A percentile compares a stretch with the other conserved stretches of the same genome.
Evolutionary conservation across 2,113 vertebrate genomes (phyloP).

Genomic region (Platysteira castanea): DNA sequence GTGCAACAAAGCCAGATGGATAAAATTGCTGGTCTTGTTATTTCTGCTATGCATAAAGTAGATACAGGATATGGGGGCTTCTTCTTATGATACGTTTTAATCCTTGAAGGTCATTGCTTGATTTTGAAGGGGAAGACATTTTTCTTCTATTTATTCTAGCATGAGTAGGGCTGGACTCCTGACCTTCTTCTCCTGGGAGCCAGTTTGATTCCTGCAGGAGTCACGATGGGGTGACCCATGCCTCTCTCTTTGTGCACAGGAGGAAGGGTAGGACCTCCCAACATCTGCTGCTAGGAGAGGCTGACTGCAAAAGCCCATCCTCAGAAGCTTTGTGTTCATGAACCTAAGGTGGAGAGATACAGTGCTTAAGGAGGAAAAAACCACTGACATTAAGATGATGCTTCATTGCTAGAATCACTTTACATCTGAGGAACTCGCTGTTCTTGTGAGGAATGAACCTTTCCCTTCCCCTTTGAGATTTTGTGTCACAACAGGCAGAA

Average conservation of each 20-base stretch:
- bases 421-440: not conserved
- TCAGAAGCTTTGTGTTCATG: not conserved
- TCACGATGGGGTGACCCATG: accelerated
- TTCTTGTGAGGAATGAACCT: not conserved
- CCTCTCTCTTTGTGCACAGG: not conserved
- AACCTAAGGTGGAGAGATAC: not conserved
- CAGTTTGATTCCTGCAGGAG: not conserved
- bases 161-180: not conserved
- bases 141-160: not conserved
- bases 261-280: not conserved
- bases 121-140: not conserved
- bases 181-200: not conserved
- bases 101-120: not conserved
- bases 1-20: not conserved
- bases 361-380: not conserved
- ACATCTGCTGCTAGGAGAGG: not conserved
- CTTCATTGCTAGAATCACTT: not conserved
- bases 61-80: not conserved
- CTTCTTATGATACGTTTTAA: not conserved
- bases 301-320: not conserved
- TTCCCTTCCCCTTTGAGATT: not conserved
- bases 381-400: not conserved
- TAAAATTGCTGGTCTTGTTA: not conserved
- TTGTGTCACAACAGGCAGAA: not conserved
- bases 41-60: not conserved